phyloP scores from a whole-genome alignment of 2,888 invertebrate species.

The Aspidiotus destructor region DNA sequence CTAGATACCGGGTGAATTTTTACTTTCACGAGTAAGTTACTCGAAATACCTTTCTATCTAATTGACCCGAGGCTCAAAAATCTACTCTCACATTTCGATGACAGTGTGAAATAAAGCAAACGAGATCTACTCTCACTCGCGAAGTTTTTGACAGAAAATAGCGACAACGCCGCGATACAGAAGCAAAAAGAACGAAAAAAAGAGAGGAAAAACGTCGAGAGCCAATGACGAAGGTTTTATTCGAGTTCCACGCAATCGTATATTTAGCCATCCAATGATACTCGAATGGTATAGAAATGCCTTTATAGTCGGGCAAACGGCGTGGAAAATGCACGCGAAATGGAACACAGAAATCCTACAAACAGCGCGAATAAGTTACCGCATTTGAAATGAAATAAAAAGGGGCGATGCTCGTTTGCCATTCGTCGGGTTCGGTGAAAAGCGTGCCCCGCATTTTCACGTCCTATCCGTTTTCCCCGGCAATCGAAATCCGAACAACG shows the following conservation, averaged over 20 bases:
- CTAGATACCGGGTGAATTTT: too few species aligned
- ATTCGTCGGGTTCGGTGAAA: conserved; percentile 17
- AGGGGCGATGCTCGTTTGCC: conserved; percentile 27
- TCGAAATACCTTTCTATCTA: too few species aligned
- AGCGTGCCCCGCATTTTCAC: background rate
- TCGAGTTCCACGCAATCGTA: conserved; percentile 2
- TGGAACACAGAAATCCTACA: background rate
- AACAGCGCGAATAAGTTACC: background rate
- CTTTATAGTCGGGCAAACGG: background rate
- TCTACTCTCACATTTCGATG: too few species aligned
- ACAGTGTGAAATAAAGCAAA: too few species aligned
- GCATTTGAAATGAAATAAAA: conserved; percentile 28
- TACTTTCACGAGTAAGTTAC: too few species aligned
- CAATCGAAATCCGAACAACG: background rate
- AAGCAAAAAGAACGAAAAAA: background rate
- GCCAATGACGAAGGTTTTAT: background rate
- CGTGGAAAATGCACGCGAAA: background rate
- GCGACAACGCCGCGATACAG: background rate
- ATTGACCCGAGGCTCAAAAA: too few species aligned
- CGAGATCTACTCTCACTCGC: too few species aligned
- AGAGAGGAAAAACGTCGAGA: background rate
- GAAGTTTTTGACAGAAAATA: too few species aligned
- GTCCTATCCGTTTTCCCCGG: background rate
- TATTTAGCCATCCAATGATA: background rate
- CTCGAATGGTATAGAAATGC: background rate